Evolutionary conservation across 1,140 invertebrate species (phyloP).

Genomic region (Zaprionus vittiger): DNA sequence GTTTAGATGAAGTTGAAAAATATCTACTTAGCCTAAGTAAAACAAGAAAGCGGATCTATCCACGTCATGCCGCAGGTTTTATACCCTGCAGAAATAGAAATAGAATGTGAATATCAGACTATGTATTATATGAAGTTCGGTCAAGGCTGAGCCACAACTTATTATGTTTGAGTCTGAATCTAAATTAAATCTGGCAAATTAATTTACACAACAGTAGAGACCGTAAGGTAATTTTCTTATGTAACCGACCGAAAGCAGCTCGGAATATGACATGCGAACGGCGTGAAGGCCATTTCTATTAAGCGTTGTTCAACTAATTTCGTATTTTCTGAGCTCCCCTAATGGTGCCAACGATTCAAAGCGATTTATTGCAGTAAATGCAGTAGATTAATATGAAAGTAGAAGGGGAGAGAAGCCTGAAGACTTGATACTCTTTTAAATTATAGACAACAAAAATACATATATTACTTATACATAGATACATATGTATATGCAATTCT

Average conservation of each 20-base stretch:
- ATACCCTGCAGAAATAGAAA: too few species aligned
- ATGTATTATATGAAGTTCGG: neutral
- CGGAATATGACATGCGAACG: conserved; percentile 17
- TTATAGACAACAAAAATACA: too few species aligned
- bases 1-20: neutral
- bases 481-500: too few species aligned
- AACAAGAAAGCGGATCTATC: neutral
- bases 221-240: conserved; percentile 42
- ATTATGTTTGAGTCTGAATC: conserved; percentile 26
- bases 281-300: conserved; percentile 73
- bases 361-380: conserved; percentile 56
- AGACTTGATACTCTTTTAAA: neutral
- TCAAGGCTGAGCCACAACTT: conserved; percentile 21
- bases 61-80: too few species aligned
- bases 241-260: conserved; percentile 33
- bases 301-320: conserved; percentile 53
- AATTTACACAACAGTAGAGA: conserved; percentile 26
- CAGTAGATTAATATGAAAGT: neutral
- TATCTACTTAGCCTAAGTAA: conserved; percentile 5
- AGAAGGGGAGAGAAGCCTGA: neutral
- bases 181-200: conserved; percentile 39
- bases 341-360: conserved; percentile 47
- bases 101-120: too few species aligned
- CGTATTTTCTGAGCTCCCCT: conserved; percentile 34
- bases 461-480: too few species aligned